A percentile compares a stretch with the other conserved stretches of the same genome.
Evolutionary conservation across 2,888 invertebrate genomes (phyloP).

Genomic region (Heliconius hortense): DNA sequence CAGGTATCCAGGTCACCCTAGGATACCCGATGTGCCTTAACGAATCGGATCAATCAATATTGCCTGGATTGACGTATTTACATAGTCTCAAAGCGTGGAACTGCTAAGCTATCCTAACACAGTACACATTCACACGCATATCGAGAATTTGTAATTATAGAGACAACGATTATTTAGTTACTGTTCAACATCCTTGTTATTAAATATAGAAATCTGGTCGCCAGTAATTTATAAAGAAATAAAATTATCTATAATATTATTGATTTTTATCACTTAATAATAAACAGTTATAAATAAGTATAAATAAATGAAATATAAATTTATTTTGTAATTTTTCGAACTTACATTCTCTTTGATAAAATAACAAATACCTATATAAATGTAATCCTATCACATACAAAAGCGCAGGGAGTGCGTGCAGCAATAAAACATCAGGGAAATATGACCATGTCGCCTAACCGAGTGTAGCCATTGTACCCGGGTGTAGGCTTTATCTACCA

Average conservation of each 20-base stretch:
- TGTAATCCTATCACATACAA: constrained; percentile 1
- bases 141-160: neutral
- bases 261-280: too few species aligned
- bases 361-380: neutral
- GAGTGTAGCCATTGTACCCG: constrained; percentile 14
- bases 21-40: constrained; percentile 1
- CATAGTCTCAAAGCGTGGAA: neutral
- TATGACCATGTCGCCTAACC: constrained; percentile 19
- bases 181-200: too few species aligned
- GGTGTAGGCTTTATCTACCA: constrained; percentile 29
- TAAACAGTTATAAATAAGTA: too few species aligned
- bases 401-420: constrained; percentile 3
- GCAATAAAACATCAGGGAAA: constrained; percentile 30
- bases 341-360: neutral
- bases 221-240: too few species aligned
- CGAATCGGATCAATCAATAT: constrained; percentile 17
- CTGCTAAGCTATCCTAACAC: neutral
- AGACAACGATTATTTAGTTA: neutral
- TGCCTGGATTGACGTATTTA: constrained; percentile 11
- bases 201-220: too few species aligned
- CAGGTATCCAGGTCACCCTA: neutral
- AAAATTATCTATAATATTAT: too few species aligned
- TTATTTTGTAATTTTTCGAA: neutral
- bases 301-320: neutral
- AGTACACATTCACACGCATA: neutral